These are phyloP conservation scores for Phataginus tetradactyla DNA, from an alignment of 2,797 vertebrate genomes.

Conservation along the genomic window DNA sequence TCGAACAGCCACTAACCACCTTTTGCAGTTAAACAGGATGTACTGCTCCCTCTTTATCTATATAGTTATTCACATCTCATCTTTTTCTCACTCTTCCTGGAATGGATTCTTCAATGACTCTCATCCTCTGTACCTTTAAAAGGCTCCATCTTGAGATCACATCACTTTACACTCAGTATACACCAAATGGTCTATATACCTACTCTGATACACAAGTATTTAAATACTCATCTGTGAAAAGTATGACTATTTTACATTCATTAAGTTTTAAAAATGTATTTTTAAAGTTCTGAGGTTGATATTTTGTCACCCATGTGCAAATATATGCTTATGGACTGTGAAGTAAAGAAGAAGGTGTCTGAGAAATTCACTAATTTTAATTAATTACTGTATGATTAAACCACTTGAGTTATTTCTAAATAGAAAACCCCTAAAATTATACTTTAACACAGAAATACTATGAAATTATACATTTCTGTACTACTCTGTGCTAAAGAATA, in stretches of 20 bases:
- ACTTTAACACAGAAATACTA: neutral
- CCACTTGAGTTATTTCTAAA: slow-evolving; percentile 35
- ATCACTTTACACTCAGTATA: neutral
- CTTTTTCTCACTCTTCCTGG: neutral
- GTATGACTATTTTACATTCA: neutral
- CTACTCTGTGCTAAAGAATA: neutral
- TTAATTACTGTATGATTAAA: neutral
- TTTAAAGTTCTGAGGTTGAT: neutral
- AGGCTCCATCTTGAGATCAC: neutral
- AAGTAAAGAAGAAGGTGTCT: neutral
- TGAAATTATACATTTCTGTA: neutral
- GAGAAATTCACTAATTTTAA: neutral
- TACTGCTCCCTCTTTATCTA: neutral
- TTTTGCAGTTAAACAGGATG: neutral
- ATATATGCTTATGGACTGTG: neutral
- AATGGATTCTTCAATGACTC: neutral
- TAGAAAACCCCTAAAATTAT: neutral
- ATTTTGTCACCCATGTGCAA: neutral
- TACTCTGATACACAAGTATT: neutral
- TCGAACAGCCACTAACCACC: neutral
- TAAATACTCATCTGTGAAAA: neutral
- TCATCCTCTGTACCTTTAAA: neutral
- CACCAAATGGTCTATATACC: neutral
- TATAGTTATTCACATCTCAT: neutral
- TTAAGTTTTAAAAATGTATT: neutral